Evolutionary conservation across 2,888 invertebrate species (phyloP), one percentile per base, ranked within the genome.

Genomic region (Phragmatobia fuliginosa): DNA sequence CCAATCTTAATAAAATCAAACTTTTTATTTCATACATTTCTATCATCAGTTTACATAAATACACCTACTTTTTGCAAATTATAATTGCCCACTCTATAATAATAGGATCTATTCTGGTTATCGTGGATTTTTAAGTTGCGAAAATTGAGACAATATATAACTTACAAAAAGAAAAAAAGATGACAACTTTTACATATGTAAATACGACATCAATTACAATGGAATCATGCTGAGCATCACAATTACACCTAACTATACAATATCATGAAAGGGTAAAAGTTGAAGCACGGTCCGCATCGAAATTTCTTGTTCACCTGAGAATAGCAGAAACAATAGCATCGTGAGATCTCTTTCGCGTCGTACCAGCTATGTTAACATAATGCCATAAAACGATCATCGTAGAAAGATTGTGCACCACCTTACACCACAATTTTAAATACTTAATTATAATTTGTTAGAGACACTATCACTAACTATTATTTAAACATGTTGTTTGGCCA

Each of bases 261-360:
- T 84, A 84, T 79, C 86, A 87, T 87, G 90, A 90, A 90, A 92
- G 88, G 90, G 92, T 92, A 92, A 92, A 92, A 92, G 92, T 87
- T 86, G 88, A 86, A 86, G 86, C 85, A 86, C 87, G 80, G 86
- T 86, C 86, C 85, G 87, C 86, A 80, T 86, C 87, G 86, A 88
- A 90, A 89, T 90, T 89, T 91, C 90, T 91, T 91, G 87, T 89
- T 86, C 84, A 80, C 83, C 85, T 82, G 84, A 87, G 89, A 91
- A 91, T 88, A 87, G 79, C 82, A 87, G 87, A 91, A 90, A 94
- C 94, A 94, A 93, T 92, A 87, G 91, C 87, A 83, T 90, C 93
- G 93, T 94, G 94, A 92, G 93, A 94, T 90, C 88, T 88, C 83
- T 87, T 87, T 89, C 88, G 86, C 87, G 83, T 86, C 83, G 85